phyloP scores from a whole-genome alignment of 2,113 vertebrate species.

The Tiliqua scincoides region DNA sequence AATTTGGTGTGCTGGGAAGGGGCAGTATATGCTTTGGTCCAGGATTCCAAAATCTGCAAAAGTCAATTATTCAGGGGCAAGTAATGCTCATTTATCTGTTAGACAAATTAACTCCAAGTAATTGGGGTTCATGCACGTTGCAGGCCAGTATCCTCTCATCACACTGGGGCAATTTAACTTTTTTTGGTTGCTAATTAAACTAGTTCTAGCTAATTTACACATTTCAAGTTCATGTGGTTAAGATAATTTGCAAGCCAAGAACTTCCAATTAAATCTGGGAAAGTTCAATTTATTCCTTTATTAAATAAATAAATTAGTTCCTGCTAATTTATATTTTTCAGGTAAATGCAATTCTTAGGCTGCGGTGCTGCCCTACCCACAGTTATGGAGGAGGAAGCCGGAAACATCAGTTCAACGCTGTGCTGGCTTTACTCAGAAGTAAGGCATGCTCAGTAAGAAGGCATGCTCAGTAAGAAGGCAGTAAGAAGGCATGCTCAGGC shows the following conservation, averaged over 20 bases:
- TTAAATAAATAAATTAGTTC: neutral
- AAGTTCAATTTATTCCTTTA: neutral
- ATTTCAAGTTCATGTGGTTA: slow-evolving; percentile 3
- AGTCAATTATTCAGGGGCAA: neutral
- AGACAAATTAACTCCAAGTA: neutral
- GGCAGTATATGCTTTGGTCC: no score
- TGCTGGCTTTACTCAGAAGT: no score
- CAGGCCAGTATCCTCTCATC: neutral
- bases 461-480: no score
- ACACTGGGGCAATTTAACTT: neutral
- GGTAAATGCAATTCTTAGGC: neutral
- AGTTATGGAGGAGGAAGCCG: no score
- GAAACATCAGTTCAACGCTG: no score
- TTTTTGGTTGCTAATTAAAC: neutral
- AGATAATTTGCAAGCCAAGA: neutral
- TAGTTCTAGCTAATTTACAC: slow-evolving; percentile 11
- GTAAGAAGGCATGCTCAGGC: no score
- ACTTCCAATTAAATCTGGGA: neutral
- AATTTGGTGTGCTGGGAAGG: no score
- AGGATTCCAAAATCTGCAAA: neutral
- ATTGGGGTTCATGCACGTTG: neutral
- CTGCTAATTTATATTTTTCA: neutral
- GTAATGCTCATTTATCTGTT: neutral
- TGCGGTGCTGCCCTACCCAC: neutral
- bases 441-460: no score